Base-by-base conservation (phyloP, 1,140 invertebrate species). In the Drosophila tropicalis region DNA sequence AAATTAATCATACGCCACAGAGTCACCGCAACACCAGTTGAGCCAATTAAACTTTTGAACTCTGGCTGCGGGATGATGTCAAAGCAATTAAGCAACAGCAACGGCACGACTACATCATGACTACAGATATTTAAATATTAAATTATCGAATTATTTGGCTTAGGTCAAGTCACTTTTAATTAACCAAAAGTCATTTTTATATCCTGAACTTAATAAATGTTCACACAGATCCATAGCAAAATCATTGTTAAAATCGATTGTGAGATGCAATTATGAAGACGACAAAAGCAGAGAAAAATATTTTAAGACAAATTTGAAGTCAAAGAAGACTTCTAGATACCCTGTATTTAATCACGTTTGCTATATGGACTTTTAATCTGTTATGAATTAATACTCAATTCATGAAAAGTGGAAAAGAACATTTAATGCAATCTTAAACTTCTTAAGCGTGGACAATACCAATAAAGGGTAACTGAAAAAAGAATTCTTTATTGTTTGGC, bases 1-100 rank as follows among this genome's bases (percentile, higher is more conserved):
- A 69, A 71, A 87, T 87, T 81, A 89, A 84, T 77, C 76, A 90
- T 78, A 81, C 85, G 70, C 81, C 85, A 70, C 67, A 73, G 66
- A 75, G 62, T 47, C 55, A 55, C 19, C 51, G 54, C 39, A 55
- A 15, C 70, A 63, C 40, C 73, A 56, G 62, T 47, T 67, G 19
- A 54, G 62, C 56, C 62, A 69, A 72, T 72, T 67, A 63, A 69
- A 69, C 61, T 47, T 39, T 64, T 62, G 25, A 77, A 71, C 73
- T 61, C 51, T 76, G 22, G 22, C 34, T 58, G 32, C 25, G 9
- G 15, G 56, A 32, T 36, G 29, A 58, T 36, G 29, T 58, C 34
- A 36, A 58, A 58, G 56, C 56, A 36, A 36, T 36, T 58, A 32
- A 58, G 56, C 9, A 51, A 51, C 17, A 12, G 3, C 44, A 51